Evolutionary conservation across 2,888 invertebrate species (phyloP).

Genomic region (Metalampra italica): DNA sequence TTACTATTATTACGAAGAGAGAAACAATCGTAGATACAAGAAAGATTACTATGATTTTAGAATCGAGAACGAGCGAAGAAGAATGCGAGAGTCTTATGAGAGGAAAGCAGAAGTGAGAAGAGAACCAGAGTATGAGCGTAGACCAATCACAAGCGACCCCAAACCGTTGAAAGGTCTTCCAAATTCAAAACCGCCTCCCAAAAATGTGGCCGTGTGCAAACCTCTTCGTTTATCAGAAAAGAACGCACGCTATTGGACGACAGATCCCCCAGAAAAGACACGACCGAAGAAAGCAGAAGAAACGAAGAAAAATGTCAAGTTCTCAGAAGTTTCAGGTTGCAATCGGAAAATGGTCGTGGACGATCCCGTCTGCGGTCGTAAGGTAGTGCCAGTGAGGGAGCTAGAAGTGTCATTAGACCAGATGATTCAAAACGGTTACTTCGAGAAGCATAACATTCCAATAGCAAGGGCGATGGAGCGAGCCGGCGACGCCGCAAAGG

Average conservation of each 20-base stretch:
- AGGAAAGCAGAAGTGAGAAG: constrained; percentile 7
- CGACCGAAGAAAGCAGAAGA: constrained; percentile 56
- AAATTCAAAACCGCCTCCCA: constrained; percentile 30
- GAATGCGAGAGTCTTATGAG: constrained; percentile 47
- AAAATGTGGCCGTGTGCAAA: constrained; percentile 68
- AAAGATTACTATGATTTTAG: constrained; percentile 70
- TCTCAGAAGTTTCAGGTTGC: constrained; percentile 72
- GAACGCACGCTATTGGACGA: constrained; percentile 66
- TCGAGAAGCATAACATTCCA: constrained; percentile 70
- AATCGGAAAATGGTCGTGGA: constrained; percentile 68
- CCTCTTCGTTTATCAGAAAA: constrained; percentile 60
- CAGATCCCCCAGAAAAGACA: constrained; percentile 44
- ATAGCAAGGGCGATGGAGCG: constrained; percentile 48
- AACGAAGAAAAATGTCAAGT: constrained; percentile 69
- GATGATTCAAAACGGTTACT: constrained; percentile 73
- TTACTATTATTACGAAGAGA: constrained; percentile 57
- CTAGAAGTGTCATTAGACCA: constrained; percentile 71
- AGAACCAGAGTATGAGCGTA: constrained; percentile 22
- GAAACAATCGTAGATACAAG: constrained; percentile 45
- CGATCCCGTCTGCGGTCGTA: constrained; percentile 61
- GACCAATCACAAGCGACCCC: constrained; percentile 5
- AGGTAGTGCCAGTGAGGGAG: constrained; percentile 68
- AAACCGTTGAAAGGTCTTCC: constrained; percentile 8
- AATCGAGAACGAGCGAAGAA: constrained; percentile 52
- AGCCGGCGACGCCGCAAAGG: constrained; percentile 22